Conservation (phyloP, 2,113 vertebrate species). For the Cyanoramphus novaezelandiae region DNA sequence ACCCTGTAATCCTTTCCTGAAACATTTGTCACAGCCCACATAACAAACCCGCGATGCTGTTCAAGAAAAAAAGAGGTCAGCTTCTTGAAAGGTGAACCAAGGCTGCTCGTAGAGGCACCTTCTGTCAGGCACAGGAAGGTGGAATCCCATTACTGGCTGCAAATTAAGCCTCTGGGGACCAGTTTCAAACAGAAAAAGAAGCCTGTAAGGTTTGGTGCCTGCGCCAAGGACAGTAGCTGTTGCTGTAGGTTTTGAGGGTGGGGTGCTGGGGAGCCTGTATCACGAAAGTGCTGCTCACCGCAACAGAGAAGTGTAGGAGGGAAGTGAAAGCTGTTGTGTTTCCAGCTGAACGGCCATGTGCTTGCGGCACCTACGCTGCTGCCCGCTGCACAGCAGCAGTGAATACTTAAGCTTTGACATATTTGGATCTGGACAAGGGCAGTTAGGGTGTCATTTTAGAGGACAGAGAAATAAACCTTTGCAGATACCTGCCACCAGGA, state of each 20-base stretch:
- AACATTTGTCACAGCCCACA: neutral
- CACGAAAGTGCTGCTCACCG: neutral
- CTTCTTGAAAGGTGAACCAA: conserved; percentile 49
- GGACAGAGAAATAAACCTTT: neutral
- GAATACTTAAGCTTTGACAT: neutral
- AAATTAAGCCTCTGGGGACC: conserved; percentile 59
- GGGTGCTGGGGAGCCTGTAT: neutral
- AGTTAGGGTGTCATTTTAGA: neutral
- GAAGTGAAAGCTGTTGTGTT: neutral
- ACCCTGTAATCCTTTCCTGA: conserved; percentile 25
- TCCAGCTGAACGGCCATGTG: neutral
- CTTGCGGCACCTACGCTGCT: neutral
- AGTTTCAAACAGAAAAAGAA: conserved; percentile 15
- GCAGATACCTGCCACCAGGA: neutral
- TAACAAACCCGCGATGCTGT: neutral
- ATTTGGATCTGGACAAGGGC: neutral
- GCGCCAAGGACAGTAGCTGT: neutral
- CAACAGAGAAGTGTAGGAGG: neutral
- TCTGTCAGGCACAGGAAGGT: conserved; percentile 46
- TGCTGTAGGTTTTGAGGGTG: neutral
- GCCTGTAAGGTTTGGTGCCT: conserved; percentile 18
- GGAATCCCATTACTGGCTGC: conserved; percentile 56
- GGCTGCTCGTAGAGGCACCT: neutral
- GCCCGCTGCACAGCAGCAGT: neutral
- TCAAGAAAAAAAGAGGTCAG: conserved; percentile 54